phyloP scores from a whole-genome alignment of 2,888 invertebrate species.

The Leptothorax acervorum region DNA sequence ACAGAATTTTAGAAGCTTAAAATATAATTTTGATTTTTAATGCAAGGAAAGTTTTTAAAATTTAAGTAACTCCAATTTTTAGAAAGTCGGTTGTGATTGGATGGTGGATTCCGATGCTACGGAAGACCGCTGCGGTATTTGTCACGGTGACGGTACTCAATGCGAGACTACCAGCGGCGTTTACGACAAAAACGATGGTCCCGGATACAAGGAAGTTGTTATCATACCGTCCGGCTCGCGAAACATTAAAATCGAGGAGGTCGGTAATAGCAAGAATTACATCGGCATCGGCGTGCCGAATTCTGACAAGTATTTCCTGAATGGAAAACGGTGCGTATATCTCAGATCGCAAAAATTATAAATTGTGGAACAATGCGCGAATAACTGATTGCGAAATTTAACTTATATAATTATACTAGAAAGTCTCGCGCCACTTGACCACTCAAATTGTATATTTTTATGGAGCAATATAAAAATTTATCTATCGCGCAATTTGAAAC shows the following conservation, averaged over 20 bases:
- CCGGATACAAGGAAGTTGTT: constrained; percentile 87
- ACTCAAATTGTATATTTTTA: constrained; percentile 17
- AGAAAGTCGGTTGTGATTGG: constrained; percentile 90
- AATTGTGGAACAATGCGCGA: neutral
- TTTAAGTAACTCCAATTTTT: constrained; percentile 60
- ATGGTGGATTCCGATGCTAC: constrained; percentile 88
- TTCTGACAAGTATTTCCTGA: constrained; percentile 87
- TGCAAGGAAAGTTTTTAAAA: neutral
- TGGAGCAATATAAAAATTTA: neutral
- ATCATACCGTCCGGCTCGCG: constrained; percentile 88
- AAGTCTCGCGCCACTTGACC: neutral
- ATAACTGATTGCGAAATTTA: neutral
- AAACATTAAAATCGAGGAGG: constrained; percentile 88
- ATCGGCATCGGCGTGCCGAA: constrained; percentile 87
- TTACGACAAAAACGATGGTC: constrained; percentile 86
- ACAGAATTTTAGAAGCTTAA: neutral
- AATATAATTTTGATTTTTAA: neutral
- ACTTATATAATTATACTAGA: neutral
- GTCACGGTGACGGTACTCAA: constrained; percentile 90
- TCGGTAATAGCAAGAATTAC: constrained; percentile 82
- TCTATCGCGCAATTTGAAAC: neutral
- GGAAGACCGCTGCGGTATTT: constrained; percentile 90
- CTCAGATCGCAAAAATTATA: neutral
- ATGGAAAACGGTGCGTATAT: constrained; percentile 88
- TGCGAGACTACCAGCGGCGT: constrained; percentile 88